phyloP scores from a whole-genome alignment of 2,797 vertebrate species.

The Ispidina picta region DNA sequence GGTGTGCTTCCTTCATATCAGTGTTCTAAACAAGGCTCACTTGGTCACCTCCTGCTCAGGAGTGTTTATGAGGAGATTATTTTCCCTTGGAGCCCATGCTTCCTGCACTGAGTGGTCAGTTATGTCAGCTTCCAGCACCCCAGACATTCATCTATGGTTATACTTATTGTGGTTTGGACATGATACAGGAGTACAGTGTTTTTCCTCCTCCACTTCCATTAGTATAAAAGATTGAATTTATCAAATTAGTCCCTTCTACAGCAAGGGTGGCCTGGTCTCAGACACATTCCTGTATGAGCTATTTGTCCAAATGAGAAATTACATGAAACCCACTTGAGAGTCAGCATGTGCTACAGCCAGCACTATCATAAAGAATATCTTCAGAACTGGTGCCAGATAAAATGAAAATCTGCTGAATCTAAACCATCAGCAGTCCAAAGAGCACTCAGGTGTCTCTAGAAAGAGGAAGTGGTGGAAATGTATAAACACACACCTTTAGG shows the following conservation, averaged over 20 bases:
- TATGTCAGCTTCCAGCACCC: not conserved
- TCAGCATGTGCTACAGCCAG: not conserved
- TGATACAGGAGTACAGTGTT: not conserved
- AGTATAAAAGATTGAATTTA: slow-evolving; percentile 12
- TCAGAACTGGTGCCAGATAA: slow-evolving; percentile 24
- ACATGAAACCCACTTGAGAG: slow-evolving; percentile 24
- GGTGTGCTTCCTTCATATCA: not conserved
- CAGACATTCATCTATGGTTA: not conserved
- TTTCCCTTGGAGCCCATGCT: not conserved
- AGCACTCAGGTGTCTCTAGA: not conserved
- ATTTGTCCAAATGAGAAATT: slow-evolving; percentile 36
- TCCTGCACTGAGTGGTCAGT: slow-evolving; percentile 2
- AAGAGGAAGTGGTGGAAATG: not conserved
- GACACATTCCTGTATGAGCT: not conserved
- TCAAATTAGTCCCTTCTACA: slow-evolving; percentile 24
- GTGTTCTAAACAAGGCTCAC: not conserved
- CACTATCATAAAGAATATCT: not conserved
- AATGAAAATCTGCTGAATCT: slow-evolving; percentile 10
- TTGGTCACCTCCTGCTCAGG: not conserved
- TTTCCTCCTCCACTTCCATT: not conserved
- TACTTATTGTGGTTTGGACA: slow-evolving; percentile 42
- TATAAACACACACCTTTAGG: not conserved
- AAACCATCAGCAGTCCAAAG: not conserved
- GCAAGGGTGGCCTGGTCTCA: slow-evolving; percentile 5
- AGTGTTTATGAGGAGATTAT: slow-evolving; percentile 55